phyloP scores from a whole-genome alignment of 1,140 invertebrate genomes.

The Bombus consobrinus region DNA sequence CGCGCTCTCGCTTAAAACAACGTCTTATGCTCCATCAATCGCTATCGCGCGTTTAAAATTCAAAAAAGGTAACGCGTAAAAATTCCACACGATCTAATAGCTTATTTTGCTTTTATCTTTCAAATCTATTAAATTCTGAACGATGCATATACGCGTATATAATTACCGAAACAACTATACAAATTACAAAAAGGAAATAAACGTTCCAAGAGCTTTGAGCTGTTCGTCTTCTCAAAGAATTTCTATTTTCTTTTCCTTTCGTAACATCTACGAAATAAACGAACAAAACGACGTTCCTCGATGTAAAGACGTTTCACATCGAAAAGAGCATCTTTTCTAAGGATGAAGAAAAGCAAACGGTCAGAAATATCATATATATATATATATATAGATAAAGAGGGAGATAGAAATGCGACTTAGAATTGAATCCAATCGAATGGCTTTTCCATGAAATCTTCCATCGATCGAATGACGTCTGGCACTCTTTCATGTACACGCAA shows the following conservation, averaged over 20 bases:
- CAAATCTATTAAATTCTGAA: background rate
- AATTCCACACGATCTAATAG: background rate
- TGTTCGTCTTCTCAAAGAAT: too few relatives aligned
- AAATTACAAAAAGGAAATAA: background rate
- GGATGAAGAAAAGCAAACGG: too few relatives aligned
- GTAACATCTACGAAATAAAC: background rate
- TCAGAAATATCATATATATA: too few relatives aligned
- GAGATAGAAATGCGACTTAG: too few relatives aligned
- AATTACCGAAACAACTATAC: background rate
- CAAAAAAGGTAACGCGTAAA: background rate
- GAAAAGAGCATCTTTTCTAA: background rate
- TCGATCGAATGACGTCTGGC: too few relatives aligned
- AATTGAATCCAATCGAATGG: too few relatives aligned
- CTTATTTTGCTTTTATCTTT: background rate
- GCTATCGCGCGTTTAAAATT: background rate
- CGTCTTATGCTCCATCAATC: background rate
- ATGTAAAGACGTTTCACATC: too few relatives aligned
- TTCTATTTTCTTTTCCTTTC: background rate
- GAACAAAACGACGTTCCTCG: constrained; percentile 48
- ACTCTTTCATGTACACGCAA: background rate
- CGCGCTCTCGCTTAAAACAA: background rate
- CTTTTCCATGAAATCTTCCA: too few relatives aligned
- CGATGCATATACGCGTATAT: background rate
- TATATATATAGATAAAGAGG: too few relatives aligned
- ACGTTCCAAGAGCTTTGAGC: background rate